Evolutionary conservation across 2,888 invertebrate species (phyloP).

Genomic region (Acanthococcus lagerstroemiae): DNA sequence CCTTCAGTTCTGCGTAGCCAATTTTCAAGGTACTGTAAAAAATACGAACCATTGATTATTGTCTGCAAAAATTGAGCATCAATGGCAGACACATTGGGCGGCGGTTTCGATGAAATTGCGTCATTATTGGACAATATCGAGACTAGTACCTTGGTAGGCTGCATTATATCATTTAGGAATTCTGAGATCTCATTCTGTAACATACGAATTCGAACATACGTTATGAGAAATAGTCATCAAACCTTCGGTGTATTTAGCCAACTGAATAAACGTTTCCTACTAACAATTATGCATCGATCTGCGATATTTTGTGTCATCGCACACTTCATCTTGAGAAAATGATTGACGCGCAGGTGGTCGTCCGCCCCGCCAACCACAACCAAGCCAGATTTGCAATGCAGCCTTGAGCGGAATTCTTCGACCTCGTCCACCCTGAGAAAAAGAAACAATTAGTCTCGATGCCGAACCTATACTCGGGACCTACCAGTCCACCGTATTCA

Average conservation of each 20-base stretch:
- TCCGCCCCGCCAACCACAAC: slow-evolving; percentile 72
- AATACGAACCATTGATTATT: slow-evolving; percentile 3
- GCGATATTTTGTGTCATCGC: slow-evolving; percentile 70
- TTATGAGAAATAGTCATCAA: no score
- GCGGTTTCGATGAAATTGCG: not conserved
- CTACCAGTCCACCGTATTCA: no score
- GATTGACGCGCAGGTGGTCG: slow-evolving; percentile 58
- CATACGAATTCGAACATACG: slow-evolving; percentile 16
- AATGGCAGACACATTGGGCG: not conserved
- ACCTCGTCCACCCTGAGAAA: slow-evolving; percentile 57
- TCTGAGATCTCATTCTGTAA: slow-evolving; percentile 55
- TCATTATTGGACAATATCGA: slow-evolving; percentile 6
- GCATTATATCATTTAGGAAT: slow-evolving; percentile 51
- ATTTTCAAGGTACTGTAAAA: no score
- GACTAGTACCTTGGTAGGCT: slow-evolving; percentile 42
- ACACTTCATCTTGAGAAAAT: slow-evolving; percentile 58
- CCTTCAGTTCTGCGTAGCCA: no score
- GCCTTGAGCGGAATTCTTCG: slow-evolving; percentile 62
- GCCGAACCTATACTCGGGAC: no score
- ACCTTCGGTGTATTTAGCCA: no score
- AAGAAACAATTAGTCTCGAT: not conserved
- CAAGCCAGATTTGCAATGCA: slow-evolving; percentile 64
- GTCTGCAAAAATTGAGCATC: slow-evolving; percentile 16
- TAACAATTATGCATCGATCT: slow-evolving; percentile 61
- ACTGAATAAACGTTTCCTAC: no score